These are phyloP conservation scores for Discoglossus pictus DNA, from an alignment of 2,797 vertebrate genomes.

Conservation along the genomic window DNA sequence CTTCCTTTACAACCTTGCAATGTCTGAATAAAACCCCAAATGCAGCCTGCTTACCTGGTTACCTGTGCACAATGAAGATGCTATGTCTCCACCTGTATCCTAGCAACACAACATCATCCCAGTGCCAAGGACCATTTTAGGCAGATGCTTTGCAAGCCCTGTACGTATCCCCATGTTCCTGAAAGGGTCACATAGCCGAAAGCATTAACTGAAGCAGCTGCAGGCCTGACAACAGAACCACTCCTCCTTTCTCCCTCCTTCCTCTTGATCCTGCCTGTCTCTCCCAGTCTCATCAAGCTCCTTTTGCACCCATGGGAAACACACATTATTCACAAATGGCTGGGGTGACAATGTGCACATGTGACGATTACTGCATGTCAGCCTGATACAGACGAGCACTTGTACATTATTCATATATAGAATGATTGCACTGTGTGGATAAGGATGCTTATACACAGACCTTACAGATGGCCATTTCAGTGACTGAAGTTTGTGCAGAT, in stretches of 20 bases:
- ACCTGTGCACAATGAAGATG: conserved; percentile 30
- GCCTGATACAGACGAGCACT: neutral
- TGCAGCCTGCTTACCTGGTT: conserved; percentile 38
- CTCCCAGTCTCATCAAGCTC: conserved; percentile 27
- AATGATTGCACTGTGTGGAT: conserved; percentile 8
- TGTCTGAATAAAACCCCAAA: neutral
- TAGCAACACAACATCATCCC: conserved; percentile 63
- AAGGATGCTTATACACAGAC: neutral
- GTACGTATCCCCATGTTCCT: conserved; percentile 24
- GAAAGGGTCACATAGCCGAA: conserved; percentile 35
- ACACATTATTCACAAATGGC: conserved; percentile 4
- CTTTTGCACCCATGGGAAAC: conserved; percentile 34
- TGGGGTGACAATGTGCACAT: neutral
- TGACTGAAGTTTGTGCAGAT: too few relatives aligned
- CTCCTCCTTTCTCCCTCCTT: conserved; percentile 41
- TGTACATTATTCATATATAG: neutral
- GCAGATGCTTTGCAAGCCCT: conserved; percentile 46
- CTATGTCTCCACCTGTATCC: conserved; percentile 60
- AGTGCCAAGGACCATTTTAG: conserved; percentile 42
- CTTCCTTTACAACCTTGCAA: conserved; percentile 2
- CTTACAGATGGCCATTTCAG: neutral
- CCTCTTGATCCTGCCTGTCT: conserved; percentile 22
- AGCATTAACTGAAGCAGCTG: conserved; percentile 32
- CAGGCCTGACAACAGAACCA: conserved; percentile 35
- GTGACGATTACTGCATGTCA: conserved; percentile 1